These are phyloP conservation scores for Papilio machaon DNA, from an alignment of 1,140 invertebrate genomes.

Conservation along the genomic window DNA sequence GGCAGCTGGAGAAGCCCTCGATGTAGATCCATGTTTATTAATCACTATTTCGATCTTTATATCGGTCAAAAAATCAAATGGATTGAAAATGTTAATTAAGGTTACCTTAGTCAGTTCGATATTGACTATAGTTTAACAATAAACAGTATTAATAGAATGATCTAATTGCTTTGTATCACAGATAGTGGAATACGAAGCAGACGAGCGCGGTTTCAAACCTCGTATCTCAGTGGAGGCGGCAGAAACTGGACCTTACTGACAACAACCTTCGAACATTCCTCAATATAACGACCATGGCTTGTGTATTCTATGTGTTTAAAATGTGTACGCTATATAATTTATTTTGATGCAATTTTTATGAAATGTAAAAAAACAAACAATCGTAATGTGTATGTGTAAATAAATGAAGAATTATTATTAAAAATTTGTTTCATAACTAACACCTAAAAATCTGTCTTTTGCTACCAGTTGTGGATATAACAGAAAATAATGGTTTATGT, in stretches of 20 bases:
- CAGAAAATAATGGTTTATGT: no score
- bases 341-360: neutral
- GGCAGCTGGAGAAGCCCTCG: no score
- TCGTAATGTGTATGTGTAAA: neutral
- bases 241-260: constrained; percentile 47
- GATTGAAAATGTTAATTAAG: no score
- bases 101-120: no score
- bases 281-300: neutral
- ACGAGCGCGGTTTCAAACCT: constrained; percentile 89
- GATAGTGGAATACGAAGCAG: constrained; percentile 90
- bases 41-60: no score
- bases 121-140: no score
- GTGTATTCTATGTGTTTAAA: neutral
- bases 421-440: neutral
- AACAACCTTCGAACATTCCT: neutral
- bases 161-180: constrained; percentile 51
- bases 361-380: constrained; percentile 2
- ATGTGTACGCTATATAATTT: neutral
- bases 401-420: constrained; percentile 12
- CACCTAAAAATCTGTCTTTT: no score
- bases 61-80: no score
- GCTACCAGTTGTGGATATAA: no score
- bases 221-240: constrained; percentile 83
- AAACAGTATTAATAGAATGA: neutral
- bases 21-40: no score